A percentile compares a stretch with the other conserved stretches of the same genome.
Evolutionary conservation across 1,140 invertebrate species (phyloP).

Genomic region (Dendroctonus valens): DNA sequence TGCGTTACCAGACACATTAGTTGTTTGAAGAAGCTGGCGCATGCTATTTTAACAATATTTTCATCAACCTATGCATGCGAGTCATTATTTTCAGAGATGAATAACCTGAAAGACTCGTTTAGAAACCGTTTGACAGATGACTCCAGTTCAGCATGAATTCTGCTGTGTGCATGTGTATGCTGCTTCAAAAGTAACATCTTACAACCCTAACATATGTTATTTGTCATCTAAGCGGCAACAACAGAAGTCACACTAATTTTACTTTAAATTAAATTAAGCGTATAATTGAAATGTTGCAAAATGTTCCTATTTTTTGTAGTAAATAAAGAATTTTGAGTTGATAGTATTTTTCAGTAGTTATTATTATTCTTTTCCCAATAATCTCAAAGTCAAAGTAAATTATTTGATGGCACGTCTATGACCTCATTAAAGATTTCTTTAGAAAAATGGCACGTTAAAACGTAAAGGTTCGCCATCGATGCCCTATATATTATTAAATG

Average conservation of each 20-base stretch:
- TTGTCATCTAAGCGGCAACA: constrained; percentile 31
- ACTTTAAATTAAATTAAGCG: no score
- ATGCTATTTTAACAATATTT: constrained; percentile 41
- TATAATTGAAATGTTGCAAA: no score
- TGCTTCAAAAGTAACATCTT: constrained; percentile 41
- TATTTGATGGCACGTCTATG: no score
- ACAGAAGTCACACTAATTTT: constrained; percentile 28
- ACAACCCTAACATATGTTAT: constrained; percentile 39
- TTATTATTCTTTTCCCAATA: no score
- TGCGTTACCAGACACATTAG: constrained; percentile 27
- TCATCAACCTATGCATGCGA: constrained; percentile 35
- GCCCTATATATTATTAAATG: no score
- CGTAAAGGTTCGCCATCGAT: no score
- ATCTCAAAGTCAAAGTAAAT: no score
- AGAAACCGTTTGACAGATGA: constrained; percentile 41
- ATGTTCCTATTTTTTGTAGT: no score
- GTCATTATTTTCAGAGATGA: constrained; percentile 43
- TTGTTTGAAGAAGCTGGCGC: constrained; percentile 40
- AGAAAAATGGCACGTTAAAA: not conserved
- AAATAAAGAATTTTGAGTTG: no score
- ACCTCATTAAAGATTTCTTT: not conserved
- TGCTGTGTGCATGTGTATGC: no score
- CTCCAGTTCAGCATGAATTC: constrained; percentile 40
- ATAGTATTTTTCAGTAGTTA: no score
- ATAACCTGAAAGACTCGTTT: constrained; percentile 37